These are phyloP conservation scores for Plagodis dolabraria DNA, from an alignment of 2,888 invertebrate genomes.

Conservation along the genomic window DNA sequence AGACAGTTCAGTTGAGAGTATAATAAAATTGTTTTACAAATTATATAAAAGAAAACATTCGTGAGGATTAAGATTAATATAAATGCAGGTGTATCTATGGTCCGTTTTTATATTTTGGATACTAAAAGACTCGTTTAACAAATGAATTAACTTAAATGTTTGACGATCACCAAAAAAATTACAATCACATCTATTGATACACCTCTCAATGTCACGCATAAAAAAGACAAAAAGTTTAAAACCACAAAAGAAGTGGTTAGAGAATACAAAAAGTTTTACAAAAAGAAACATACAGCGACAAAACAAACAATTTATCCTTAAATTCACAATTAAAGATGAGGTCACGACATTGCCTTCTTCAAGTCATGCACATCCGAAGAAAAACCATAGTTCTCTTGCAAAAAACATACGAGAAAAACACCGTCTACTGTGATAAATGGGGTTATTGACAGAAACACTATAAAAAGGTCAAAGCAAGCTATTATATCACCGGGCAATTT, in stretches of 20 bases:
- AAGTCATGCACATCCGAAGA: constrained; percentile 36
- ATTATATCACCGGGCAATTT: constrained; percentile 8
- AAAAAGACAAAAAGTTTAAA: background rate
- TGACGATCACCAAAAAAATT: too few species aligned
- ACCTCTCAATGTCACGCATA: too few species aligned
- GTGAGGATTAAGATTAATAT: too few species aligned
- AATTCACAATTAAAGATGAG: constrained; percentile 28
- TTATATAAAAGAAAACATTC: too few species aligned
- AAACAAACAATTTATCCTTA: constrained; percentile 31
- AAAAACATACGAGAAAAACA: constrained; percentile 17
- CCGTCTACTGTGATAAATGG: constrained; percentile 33
- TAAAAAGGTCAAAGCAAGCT: constrained; percentile 29
- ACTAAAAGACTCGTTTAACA: too few species aligned
- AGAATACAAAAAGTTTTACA: constrained; percentile 19
- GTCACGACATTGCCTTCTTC: constrained; percentile 34
- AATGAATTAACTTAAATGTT: too few species aligned
- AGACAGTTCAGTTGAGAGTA: too few species aligned
- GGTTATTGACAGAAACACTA: constrained; percentile 47
- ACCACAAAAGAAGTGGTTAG: constrained; percentile 1
- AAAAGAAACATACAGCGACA: constrained; percentile 19
- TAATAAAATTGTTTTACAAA: too few species aligned
- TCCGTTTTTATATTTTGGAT: too few species aligned
- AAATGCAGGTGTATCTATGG: too few species aligned
- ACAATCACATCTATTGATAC: too few species aligned
- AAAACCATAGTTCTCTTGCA: constrained; percentile 25